These are phyloP conservation scores for Microplitis mediator DNA, from an alignment of 1,140 invertebrate species.

Conservation along the genomic window DNA sequence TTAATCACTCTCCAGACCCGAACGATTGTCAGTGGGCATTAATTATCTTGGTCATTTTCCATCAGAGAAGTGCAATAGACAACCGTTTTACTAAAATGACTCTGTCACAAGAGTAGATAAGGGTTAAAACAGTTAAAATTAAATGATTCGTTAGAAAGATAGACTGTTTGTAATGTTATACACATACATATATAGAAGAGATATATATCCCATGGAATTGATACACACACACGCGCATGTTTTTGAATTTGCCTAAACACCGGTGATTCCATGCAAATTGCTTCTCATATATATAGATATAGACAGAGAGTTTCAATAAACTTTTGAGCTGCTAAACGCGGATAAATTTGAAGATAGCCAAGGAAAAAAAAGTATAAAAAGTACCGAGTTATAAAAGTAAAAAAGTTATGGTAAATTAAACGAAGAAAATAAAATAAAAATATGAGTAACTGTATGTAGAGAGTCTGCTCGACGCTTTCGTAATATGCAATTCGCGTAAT, in stretches of 20 bases:
- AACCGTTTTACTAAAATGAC: constrained; percentile 37
- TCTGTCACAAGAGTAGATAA: constrained; percentile 19
- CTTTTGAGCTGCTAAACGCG: no score
- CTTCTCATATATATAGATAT: constrained; percentile 7
- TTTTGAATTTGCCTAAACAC: constrained; percentile 47
- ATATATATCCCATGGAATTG: constrained; percentile 47
- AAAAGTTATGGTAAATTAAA: not conserved
- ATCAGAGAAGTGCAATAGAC: constrained; percentile 27
- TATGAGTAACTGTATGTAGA: not conserved
- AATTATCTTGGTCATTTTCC: constrained; percentile 56
- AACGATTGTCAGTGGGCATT: constrained; percentile 51
- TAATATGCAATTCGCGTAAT: constrained; percentile 39
- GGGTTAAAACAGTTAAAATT: constrained; percentile 32
- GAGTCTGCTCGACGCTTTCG: not conserved
- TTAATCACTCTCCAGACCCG: constrained; percentile 42
- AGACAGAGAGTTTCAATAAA: not conserved
- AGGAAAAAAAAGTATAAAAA: not conserved
- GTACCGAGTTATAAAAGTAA: not conserved
- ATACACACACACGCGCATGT: constrained; percentile 45
- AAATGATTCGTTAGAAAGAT: no score
- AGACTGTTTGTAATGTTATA: no score
- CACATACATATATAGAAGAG: no score
- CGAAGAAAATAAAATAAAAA: not conserved
- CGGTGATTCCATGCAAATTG: constrained; percentile 44
- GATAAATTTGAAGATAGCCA: no score